Base-by-base conservation (phyloP, 2,888 invertebrate species). In the Plusia festucae region DNA sequence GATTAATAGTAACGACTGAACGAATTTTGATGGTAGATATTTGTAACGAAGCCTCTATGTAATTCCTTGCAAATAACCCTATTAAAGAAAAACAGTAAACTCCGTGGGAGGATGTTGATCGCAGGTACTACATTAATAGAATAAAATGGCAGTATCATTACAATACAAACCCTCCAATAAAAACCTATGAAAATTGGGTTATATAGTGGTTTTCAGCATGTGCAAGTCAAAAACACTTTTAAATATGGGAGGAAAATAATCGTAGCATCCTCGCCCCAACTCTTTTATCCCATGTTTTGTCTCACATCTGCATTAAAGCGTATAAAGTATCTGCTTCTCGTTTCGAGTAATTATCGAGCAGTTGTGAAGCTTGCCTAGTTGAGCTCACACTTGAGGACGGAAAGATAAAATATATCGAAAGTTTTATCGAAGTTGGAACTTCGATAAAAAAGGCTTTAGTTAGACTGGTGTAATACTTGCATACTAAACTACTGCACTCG, bases 271-370 rank as follows among this genome's bases (percentile, higher is more conserved):
- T 11, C 20, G 46, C 4, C 46, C 11, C 20, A 20, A 11, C 20
- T 18, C 3, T 9, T 4, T 53, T 13, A 13, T 6, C 44, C 63
- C 70, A 58, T 70, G 55, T 65, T 53, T 44, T 8, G 20, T 32
- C 18, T 24, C 46, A 68, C 71, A 66, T 68, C 69, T 75, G 70
- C 57, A 49, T 69, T 70, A 49, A 9, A 9, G 46, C 46, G 46
- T 49, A 68, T 76, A 82, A 78, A 74, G 71, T 62, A 74, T 68
- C 64, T 63, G 11, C 46, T 49, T 49, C 63, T 60, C 49, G 73
- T 76, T 76, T 78, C 68, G 51, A 71, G 75, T 82, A 82, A 82
- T 82, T 82, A 82, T 73, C 73, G 68, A 56, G 65, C 68, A 70
- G 79, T 76, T 74, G 72, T 63, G 70, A 66, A 62, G 15, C 57